Conservation (phyloP, 1,140 invertebrate species). For the Adoxophyes honmai region DNA sequence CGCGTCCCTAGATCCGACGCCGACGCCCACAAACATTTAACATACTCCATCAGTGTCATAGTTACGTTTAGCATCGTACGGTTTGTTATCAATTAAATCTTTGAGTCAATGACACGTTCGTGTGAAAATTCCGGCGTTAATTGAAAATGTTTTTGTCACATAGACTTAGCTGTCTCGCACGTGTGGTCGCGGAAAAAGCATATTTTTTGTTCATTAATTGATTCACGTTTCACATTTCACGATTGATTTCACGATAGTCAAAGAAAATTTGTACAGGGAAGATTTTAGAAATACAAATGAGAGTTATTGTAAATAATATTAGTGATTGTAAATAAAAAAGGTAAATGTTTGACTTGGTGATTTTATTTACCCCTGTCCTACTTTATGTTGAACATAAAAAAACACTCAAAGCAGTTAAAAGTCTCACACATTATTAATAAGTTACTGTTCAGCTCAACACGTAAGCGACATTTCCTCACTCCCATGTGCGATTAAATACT, state of each 20-base stretch:
- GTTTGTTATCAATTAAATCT: slow-evolving; percentile 10
- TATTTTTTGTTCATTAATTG: too few species aligned
- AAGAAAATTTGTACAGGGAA: slow-evolving; percentile 13
- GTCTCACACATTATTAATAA: too few species aligned
- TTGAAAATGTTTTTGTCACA: too few species aligned
- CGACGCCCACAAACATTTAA: slow-evolving; percentile 26
- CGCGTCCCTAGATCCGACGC: slow-evolving; percentile 61
- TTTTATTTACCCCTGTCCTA: not conserved
- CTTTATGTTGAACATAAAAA: too few species aligned
- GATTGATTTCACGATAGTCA: not conserved
- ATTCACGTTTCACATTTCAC: not conserved
- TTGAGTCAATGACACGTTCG: too few species aligned
- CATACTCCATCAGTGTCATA: not conserved
- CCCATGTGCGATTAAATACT: too few species aligned
- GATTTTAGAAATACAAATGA: slow-evolving; percentile 2
- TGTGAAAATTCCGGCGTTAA: too few species aligned
- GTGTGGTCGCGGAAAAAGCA: too few species aligned
- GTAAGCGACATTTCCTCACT: too few species aligned
- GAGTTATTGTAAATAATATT: slow-evolving; percentile 8
- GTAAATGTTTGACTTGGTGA: not conserved
- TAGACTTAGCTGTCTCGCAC: too few species aligned
- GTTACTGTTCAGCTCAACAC: too few species aligned
- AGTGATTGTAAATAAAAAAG: slow-evolving; percentile 6
- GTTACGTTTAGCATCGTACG: not conserved
- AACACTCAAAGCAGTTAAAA: too few species aligned